Evolutionary conservation across 2,888 invertebrate species (phyloP), one percentile per base, ranked within the genome.

Genomic region (Lithophane leautieri): DNA sequence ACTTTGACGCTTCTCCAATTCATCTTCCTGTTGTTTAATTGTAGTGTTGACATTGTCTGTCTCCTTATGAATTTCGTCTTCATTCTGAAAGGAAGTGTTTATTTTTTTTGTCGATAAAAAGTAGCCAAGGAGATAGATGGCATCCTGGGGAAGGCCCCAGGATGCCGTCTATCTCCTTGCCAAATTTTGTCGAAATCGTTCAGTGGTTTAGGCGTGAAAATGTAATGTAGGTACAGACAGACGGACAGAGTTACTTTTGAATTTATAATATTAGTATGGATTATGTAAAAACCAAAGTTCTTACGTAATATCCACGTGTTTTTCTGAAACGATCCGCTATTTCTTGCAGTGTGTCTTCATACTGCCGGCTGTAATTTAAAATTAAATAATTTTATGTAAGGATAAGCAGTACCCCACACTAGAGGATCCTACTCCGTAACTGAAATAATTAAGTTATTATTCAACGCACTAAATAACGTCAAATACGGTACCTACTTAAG

Each of bases 241-340:
- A n/a, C n/a, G n/a, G n/a, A n/a, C n/a, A n/a, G n/a, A n/a, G n/a
- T n/a, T n/a, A n/a, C n/a, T n/a, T n/a, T n/a, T n/a, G n/a, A n/a
- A n/a, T n/a, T n/a, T n/a, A n/a, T n/a, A n/a, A n/a, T n/a, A 54
- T 6, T 11, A 50, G n/a, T 34, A n/a, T 58, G 11, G 47, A 56
- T 11, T 6, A 0, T 9, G 3, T 4, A 25, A 19, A 54, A 40
- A 44, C 16, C 16, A 25, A 73, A 73, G 8, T 77, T 72, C 95
- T 86, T 90, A 95, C 95, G 76, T 93, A 94, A 86, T 91, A 94
- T 4, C 86, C 86, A 9, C 89, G 90, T 11, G 93, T 90, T 74
- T 87, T 90, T 62, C 94, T 91, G 76, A 93, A 94, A 56, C 92
- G 90, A 28, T 94, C 91, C 2, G 94, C 92, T 85, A 92, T 94